Conservation (phyloP, 1,140 invertebrate genomes). For the Procambarus clarkii region DNA sequence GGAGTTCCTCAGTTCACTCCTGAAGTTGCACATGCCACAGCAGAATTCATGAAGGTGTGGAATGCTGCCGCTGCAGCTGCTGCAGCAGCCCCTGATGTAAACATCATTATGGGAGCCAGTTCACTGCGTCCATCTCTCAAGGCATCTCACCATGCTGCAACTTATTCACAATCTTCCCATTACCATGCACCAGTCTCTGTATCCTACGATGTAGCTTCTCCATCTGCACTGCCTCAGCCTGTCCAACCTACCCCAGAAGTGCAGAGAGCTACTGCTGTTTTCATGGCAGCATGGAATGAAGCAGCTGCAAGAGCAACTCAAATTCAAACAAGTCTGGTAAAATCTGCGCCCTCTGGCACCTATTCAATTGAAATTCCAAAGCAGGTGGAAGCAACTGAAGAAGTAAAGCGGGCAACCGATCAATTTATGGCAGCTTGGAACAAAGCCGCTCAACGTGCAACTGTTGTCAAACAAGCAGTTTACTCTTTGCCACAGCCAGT, state of each 20-base stretch:
- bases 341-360: too few species aligned
- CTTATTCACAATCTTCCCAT: not conserved
- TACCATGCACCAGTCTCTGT: not conserved
- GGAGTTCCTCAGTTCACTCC: too few species aligned
- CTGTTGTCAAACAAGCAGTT: not conserved
- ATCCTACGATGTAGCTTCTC: conserved; percentile 6
- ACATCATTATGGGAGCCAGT: conserved; percentile 43
- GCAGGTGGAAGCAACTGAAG: too few species aligned
- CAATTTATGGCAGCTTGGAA: conserved; percentile 34
- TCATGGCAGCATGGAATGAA: too few species aligned
- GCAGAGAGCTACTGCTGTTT: too few species aligned
- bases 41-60: conserved; percentile 10
- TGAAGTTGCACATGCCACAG: too few species aligned
- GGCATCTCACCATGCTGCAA: not conserved
- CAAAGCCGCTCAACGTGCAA: not conserved
- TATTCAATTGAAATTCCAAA: too few species aligned
- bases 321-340: too few species aligned
- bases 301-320: too few species aligned
- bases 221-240: too few species aligned
- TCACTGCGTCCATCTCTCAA: not conserved
- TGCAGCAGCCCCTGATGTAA: conserved; percentile 39
- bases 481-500: not conserved
- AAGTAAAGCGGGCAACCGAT: not conserved
- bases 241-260: too few species aligned
- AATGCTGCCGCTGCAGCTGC: conserved; percentile 47